These are phyloP conservation scores for Artibeus lituratus DNA, from an alignment of 2,797 vertebrate genomes.

Conservation along the genomic window DNA sequence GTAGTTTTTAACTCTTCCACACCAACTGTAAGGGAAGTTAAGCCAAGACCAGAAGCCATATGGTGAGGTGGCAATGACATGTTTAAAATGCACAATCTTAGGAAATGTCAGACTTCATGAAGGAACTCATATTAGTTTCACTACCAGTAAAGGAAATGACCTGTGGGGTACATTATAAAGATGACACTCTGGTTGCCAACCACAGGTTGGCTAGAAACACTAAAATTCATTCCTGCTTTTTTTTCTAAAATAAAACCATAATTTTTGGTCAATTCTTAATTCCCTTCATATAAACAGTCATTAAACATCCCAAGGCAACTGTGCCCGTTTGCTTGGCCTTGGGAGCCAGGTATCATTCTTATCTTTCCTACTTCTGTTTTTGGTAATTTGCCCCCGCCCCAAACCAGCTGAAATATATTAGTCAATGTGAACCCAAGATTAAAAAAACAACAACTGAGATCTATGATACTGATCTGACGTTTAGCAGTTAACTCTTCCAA, in stretches of 20 bases:
- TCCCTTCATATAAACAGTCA: neutral
- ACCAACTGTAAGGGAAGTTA: conserved; percentile 36
- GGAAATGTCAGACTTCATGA: conserved; percentile 30
- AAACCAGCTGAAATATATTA: neutral
- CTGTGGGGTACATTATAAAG: neutral
- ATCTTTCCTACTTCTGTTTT: neutral
- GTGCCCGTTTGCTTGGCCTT: neutral
- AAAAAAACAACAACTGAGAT: neutral
- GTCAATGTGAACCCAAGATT: neutral
- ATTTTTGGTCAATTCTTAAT: conserved; percentile 41
- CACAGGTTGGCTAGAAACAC: neutral
- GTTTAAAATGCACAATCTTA: conserved; percentile 7
- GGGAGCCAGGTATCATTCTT: neutral
- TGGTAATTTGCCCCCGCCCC: neutral
- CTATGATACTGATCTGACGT: conserved; percentile 15
- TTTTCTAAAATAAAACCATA: conserved; percentile 2
- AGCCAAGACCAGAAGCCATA: neutral
- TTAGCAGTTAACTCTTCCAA: conserved; percentile 54
- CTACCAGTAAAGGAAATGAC: neutral
- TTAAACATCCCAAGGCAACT: neutral
- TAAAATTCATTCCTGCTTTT: neutral
- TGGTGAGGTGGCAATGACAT: neutral
- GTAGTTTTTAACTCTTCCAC: conserved; percentile 5
- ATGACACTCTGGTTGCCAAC: neutral
- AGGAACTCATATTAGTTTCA: conserved; percentile 34